phyloP scores from a whole-genome alignment of 2,113 vertebrate genomes.

The Anguilla rostrata region DNA sequence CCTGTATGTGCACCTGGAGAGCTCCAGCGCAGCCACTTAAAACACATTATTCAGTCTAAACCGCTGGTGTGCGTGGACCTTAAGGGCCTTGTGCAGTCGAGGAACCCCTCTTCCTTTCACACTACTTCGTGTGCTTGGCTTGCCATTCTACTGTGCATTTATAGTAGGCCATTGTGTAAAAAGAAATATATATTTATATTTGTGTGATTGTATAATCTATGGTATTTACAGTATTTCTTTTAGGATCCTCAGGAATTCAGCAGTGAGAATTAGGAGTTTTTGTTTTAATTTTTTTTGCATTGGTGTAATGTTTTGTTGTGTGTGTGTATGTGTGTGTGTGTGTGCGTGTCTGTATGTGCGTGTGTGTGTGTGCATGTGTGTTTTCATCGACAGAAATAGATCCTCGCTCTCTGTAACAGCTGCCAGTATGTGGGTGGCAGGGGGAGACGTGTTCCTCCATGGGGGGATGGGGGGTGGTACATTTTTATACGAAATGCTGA shows the following conservation, averaged over 20 bases:
- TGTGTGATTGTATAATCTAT: neutral
- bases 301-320: neutral
- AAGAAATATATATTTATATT: neutral
- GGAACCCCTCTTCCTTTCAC: neutral
- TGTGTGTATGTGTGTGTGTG: neutral
- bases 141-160: neutral
- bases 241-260: no score
- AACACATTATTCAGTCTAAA: conserved; percentile 4
- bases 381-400: neutral
- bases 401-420: neutral
- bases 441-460: neutral
- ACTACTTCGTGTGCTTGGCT: neutral
- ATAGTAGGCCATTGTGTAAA: neutral
- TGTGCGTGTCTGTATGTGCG: conserved; percentile 32
- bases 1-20: conserved; percentile 20
- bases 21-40: neutral
- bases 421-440: conserved; percentile 12
- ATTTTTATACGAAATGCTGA: neutral
- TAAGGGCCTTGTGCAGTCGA: conserved; percentile 15
- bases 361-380: conserved; percentile 28
- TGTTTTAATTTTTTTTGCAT: neutral
- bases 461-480: neutral
- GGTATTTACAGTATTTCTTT: neutral
- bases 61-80: conserved; percentile 19
- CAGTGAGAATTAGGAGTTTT: neutral